Evolutionary conservation across 1,140 invertebrate species (phyloP).

Genomic region (Olivierus martensii): DNA sequence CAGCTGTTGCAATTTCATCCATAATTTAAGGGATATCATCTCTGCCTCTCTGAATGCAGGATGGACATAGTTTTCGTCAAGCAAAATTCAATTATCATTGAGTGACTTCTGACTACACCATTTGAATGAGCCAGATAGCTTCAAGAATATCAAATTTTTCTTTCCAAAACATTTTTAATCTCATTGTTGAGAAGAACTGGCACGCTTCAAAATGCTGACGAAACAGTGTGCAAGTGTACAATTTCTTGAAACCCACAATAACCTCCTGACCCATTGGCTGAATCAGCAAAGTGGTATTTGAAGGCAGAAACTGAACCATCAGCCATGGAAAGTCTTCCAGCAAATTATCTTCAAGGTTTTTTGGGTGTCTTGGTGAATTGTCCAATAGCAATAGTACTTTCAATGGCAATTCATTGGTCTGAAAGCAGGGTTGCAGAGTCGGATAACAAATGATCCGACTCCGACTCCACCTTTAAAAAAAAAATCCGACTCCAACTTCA

Average conservation of each 20-base stretch:
- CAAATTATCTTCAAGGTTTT: too few species aligned
- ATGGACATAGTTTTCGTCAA: conserved; percentile 12
- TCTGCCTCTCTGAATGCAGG: not conserved
- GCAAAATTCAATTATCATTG: not conserved
- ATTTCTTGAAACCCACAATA: conserved; percentile 19
- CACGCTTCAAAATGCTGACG: not conserved
- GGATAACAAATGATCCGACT: too few species aligned
- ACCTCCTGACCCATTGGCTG: conserved; percentile 19
- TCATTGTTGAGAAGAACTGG: not conserved
- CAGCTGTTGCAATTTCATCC: conserved; percentile 1
- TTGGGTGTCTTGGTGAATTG: conserved; percentile 13
- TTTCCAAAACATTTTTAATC: not conserved
- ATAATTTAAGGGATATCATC: not conserved
- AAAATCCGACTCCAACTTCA: too few species aligned
- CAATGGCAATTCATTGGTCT: conserved; percentile 16
- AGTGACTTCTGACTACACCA: conserved; percentile 12
- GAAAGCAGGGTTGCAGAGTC: too few species aligned
- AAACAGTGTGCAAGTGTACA: conserved; percentile 14
- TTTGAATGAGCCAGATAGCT: conserved; percentile 4
- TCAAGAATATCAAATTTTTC: not conserved
- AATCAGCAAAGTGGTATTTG: conserved; percentile 16
- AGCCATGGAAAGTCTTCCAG: not conserved
- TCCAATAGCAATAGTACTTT: conserved; percentile 21
- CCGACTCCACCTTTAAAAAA: too few species aligned
- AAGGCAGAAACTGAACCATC: conserved; percentile 14